These are phyloP conservation scores for Criorhina ranunculi DNA, from an alignment of 2,888 invertebrate species.

Conservation along the genomic window DNA sequence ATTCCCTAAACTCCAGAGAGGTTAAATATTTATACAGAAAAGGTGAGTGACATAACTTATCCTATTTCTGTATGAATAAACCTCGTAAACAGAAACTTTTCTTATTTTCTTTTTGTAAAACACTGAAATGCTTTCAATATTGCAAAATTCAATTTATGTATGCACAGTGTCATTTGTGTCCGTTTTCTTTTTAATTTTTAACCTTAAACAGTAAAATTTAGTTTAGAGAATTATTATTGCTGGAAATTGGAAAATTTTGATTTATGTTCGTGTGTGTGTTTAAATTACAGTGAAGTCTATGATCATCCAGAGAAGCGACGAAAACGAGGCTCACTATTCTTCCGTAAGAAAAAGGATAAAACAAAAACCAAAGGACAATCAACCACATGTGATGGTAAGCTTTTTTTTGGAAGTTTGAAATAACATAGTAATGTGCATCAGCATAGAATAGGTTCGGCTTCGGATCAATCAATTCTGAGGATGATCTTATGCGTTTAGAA, in stretches of 20 bases:
- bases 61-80: constrained; percentile 8
- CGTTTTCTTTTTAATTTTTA: constrained; percentile 36
- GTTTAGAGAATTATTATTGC: not conserved
- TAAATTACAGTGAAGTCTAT: constrained; percentile 81
- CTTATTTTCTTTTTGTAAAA: constrained; percentile 41
- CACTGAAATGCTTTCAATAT: constrained; percentile 74
- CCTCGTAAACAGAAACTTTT: constrained; percentile 5
- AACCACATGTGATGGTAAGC: constrained; percentile 81
- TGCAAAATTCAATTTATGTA: constrained; percentile 64
- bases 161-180: constrained; percentile 74
- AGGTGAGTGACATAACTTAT: not conserved
- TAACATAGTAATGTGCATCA: no score
- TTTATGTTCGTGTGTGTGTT: constrained; percentile 9
- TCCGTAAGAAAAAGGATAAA: constrained; percentile 93
- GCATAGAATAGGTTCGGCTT: no score
- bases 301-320: constrained; percentile 93
- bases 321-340: constrained; percentile 95
- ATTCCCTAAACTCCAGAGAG: not conserved
- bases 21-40: constrained; percentile 25
- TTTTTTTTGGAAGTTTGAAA: not conserved
- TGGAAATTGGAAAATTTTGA: not conserved
- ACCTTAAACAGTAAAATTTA: not conserved
- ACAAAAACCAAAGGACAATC: constrained; percentile 83
- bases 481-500: no score
- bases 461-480: no score